Evolutionary conservation across 2,113 vertebrate species (phyloP).

Genomic region (Rostratula benghalensis): DNA sequence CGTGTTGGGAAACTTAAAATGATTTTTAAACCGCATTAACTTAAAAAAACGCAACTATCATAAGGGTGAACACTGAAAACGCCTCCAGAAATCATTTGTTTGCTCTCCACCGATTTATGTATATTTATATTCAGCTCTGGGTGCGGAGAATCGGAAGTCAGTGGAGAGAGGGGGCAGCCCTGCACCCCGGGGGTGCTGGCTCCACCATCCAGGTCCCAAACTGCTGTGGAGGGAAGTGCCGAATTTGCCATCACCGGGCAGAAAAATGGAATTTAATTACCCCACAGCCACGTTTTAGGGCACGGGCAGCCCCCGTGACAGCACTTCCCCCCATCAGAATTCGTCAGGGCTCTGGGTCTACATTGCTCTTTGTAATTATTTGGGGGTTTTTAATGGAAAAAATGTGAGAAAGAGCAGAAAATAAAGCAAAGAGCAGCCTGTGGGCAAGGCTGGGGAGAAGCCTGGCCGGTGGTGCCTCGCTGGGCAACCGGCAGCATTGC

Average conservation of each 20-base stretch:
- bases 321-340: not conserved
- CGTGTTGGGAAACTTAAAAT: conserved; percentile 66
- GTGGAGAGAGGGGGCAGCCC: not conserved
- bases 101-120: conserved; percentile 48
- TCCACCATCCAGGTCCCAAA: not conserved
- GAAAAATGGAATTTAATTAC: not conserved
- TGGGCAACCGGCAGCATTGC: not conserved
- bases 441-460: not conserved
- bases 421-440: not conserved
- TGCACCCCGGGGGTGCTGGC: not conserved
- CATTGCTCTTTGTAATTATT: not conserved
- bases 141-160: conserved; percentile 17
- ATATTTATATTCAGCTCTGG: not conserved
- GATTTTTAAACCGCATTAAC: conserved; percentile 73
- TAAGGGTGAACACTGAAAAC: conserved; percentile 44
- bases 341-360: not conserved
- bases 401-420: not conserved
- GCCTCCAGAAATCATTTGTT: conserved; percentile 40
- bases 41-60: conserved; percentile 60
- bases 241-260: not conserved
- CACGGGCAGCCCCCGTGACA: not conserved
- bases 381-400: not conserved
- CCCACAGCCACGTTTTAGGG: not conserved
- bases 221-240: not conserved
- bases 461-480: not conserved